These are phyloP conservation scores for Xestia rhomboidea DNA, from an alignment of 2,888 invertebrate genomes.

Conservation along the genomic window DNA sequence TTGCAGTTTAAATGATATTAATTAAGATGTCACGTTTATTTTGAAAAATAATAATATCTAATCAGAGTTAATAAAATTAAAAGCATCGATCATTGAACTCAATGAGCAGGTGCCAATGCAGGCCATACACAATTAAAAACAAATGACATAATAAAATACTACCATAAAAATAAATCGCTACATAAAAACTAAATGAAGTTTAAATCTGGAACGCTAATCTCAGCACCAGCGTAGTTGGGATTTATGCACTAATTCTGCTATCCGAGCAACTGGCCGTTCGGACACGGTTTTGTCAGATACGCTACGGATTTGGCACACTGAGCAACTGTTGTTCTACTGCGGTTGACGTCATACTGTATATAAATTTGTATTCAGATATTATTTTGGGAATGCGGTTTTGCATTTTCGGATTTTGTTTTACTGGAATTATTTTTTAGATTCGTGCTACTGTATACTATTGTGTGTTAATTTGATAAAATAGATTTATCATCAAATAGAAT, in stretches of 20 bases:
- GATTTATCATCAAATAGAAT: neutral
- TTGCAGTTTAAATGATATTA: neutral
- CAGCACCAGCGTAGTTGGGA: slow-evolving; percentile 71
- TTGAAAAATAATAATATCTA: neutral
- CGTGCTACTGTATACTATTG: neutral
- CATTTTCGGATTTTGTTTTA: slow-evolving; percentile 33
- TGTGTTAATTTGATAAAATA: neutral
- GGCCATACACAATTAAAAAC: neutral
- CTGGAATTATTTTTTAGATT: slow-evolving; percentile 21
- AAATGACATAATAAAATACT: neutral
- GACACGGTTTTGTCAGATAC: slow-evolving; percentile 78
- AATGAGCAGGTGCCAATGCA: neutral
- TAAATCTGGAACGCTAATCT: slow-evolving; percentile 67
- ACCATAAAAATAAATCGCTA: slow-evolving; percentile 18
- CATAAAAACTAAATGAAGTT: slow-evolving; percentile 52
- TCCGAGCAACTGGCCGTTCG: slow-evolving; percentile 69
- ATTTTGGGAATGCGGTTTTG: slow-evolving; percentile 46
- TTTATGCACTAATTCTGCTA: slow-evolving; percentile 82
- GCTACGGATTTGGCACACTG: slow-evolving; percentile 76
- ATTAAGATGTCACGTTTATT: neutral
- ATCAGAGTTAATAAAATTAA: neutral
- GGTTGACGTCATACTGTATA: slow-evolving; percentile 63
- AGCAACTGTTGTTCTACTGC: slow-evolving; percentile 70
- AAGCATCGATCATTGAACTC: neutral
- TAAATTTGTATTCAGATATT: slow-evolving; percentile 59